These are phyloP conservation scores for Lordiphosa collinella DNA, from an alignment of 1,140 invertebrate species.

Conservation along the genomic window DNA sequence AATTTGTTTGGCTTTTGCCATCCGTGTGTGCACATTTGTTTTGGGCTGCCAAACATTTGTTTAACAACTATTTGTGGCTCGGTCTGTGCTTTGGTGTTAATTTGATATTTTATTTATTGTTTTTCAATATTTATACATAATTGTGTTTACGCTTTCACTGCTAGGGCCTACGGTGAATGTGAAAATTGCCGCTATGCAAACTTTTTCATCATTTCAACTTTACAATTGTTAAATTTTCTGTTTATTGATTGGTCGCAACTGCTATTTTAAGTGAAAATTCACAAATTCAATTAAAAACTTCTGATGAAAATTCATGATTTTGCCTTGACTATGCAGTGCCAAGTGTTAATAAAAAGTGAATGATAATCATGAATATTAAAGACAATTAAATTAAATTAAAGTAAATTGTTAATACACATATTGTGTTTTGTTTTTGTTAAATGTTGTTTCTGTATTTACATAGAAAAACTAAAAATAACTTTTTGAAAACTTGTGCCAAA, in stretches of 20 bases:
- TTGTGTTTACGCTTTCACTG: conserved; percentile 59
- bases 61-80: conserved; percentile 55
- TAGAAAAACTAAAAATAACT: too few species aligned
- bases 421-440: too few species aligned
- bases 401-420: too few species aligned
- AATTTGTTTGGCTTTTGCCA: conserved; percentile 69
- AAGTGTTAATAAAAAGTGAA: too few species aligned
- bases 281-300: too few species aligned
- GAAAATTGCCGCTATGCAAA: conserved; percentile 22
- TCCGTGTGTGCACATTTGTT: conserved; percentile 21
- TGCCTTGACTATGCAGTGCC: too few species aligned
- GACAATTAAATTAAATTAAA: too few species aligned
- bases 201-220: conserved; percentile 55
- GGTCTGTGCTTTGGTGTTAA: conserved; percentile 58
- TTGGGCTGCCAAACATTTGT: conserved; percentile 47
- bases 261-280: not conserved
- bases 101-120: conserved; percentile 77
- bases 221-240: conserved; percentile 11
- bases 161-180: conserved; percentile 21
- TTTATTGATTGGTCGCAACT: conserved; percentile 2
- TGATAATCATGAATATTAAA: too few species aligned
- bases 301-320: too few species aligned
- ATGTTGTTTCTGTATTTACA: too few species aligned
- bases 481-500: too few species aligned
- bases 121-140: conserved; percentile 71